phyloP scores from a whole-genome alignment of 2,113 vertebrate genomes.

The Psilopsiagon aurifrons region DNA sequence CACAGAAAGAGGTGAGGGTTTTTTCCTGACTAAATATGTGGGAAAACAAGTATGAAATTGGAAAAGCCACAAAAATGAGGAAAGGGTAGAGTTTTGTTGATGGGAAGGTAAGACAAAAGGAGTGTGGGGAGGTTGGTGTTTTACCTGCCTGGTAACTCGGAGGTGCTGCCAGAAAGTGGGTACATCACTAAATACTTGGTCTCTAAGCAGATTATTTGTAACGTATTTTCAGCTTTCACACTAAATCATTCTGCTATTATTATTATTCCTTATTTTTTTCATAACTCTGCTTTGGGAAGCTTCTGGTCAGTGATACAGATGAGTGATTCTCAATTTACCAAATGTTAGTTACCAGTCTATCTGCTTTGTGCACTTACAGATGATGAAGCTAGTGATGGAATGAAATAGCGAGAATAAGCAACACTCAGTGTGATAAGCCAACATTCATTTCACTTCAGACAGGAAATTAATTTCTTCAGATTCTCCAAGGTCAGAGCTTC shows the following conservation, averaged over 20 bases:
- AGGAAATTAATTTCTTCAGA: neutral
- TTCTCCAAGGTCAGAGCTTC: neutral
- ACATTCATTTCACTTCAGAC: neutral
- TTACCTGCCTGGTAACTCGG: neutral
- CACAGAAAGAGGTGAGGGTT: neutral
- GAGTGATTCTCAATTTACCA: neutral
- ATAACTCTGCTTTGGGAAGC: neutral
- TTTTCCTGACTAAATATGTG: neutral
- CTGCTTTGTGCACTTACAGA: neutral
- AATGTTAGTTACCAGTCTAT: neutral
- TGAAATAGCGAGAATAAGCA: neutral
- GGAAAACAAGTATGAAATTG: slow-evolving; percentile 9
- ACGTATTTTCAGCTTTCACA: neutral
- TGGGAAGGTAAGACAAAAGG: slow-evolving; percentile 6
- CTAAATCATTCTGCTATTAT: neutral
- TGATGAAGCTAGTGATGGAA: neutral
- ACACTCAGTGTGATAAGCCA: neutral
- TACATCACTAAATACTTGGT: neutral
- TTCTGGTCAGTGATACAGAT: neutral
- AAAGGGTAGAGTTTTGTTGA: neutral
- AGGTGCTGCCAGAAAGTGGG: neutral
- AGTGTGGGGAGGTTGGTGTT: neutral
- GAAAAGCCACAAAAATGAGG: slow-evolving; percentile 36
- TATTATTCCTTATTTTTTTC: neutral
- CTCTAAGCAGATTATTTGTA: neutral